Conservation (phyloP, 2,797 vertebrate species). For the Echeneis naucrates region DNA sequence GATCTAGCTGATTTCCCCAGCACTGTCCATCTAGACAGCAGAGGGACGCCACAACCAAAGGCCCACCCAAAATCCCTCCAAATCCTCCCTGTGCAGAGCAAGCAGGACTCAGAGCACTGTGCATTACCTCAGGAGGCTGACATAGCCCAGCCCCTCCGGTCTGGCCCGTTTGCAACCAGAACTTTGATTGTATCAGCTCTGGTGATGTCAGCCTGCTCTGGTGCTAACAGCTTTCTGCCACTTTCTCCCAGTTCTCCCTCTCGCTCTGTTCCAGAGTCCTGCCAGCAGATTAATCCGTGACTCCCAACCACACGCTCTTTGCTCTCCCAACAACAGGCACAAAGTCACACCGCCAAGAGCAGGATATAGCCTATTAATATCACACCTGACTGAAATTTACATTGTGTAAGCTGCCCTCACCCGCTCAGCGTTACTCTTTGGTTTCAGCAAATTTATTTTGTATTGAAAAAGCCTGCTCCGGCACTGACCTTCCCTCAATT, state of each 20-base stretch:
- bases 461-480: slow-evolving; percentile 61
- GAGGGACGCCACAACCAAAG: slow-evolving; percentile 57
- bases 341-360: slow-evolving; percentile 48
- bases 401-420: slow-evolving; percentile 56
- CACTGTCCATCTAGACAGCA: slow-evolving; percentile 68
- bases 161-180: slow-evolving; percentile 60
- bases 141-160: slow-evolving; percentile 56
- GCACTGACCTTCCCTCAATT: slow-evolving; percentile 71
- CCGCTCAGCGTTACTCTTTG: slow-evolving; percentile 50
- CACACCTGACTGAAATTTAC: slow-evolving; percentile 73
- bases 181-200: slow-evolving; percentile 67
- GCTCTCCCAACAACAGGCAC: slow-evolving; percentile 48
- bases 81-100: slow-evolving; percentile 72
- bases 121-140: slow-evolving; percentile 79
- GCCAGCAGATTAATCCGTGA: slow-evolving; percentile 62
- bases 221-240: slow-evolving; percentile 58
- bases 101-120: slow-evolving; percentile 64
- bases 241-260: slow-evolving; percentile 46
- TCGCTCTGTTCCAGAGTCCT: slow-evolving; percentile 46
- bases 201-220: slow-evolving; percentile 72
- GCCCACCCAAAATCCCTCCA: slow-evolving; percentile 70
- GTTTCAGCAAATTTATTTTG: slow-evolving; percentile 64
- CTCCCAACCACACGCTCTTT: slow-evolving; percentile 58
- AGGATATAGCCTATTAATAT: slow-evolving; percentile 66
- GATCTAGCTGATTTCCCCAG: slow-evolving; percentile 73